Conservation (phyloP, 2,113 vertebrate genomes). For the Ranitomeya variabilis region DNA sequence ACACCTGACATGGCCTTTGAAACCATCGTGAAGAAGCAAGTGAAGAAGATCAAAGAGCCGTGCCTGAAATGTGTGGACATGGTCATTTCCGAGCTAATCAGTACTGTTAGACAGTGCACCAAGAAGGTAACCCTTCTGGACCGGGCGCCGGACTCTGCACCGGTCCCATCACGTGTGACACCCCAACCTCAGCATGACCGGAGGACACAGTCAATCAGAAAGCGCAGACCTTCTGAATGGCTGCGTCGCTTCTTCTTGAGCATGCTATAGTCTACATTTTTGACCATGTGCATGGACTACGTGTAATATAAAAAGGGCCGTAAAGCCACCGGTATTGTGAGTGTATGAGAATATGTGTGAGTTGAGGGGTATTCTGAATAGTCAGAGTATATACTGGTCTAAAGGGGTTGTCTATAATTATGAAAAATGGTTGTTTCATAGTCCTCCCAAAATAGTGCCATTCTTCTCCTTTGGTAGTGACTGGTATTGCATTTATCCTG, state of each 20-base stretch:
- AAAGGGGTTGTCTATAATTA: neutral
- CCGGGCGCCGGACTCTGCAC: neutral
- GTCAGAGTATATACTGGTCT: neutral
- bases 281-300: slow-evolving; percentile 39
- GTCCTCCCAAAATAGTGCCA: neutral
- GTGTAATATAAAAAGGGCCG: neutral
- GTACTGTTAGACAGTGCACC: slow-evolving; percentile 99
- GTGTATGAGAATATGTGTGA: slow-evolving; percentile 42
- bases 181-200: slow-evolving; percentile 74
- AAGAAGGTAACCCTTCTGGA: slow-evolving; percentile 83
- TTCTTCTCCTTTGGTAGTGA: neutral
- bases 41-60: slow-evolving; percentile 98
- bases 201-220: slow-evolving; percentile 62
- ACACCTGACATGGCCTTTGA: slow-evolving; percentile 99
- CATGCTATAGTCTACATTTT: slow-evolving; percentile 35
- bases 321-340: slow-evolving; percentile 33
- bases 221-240: slow-evolving; percentile 12
- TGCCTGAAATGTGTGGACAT: slow-evolving; percentile 99
- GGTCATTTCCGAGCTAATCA: slow-evolving; percentile 99
- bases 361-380: neutral
- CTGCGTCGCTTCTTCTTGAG: slow-evolving; percentile 33
- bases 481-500: neutral
- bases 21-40: slow-evolving; percentile 99
- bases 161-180: slow-evolving; percentile 60
- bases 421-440: neutral